Evolutionary conservation across 1,140 invertebrate genomes (phyloP), one percentile per base, ranked within the genome.

Genomic region (Drosophila mauritiana): DNA sequence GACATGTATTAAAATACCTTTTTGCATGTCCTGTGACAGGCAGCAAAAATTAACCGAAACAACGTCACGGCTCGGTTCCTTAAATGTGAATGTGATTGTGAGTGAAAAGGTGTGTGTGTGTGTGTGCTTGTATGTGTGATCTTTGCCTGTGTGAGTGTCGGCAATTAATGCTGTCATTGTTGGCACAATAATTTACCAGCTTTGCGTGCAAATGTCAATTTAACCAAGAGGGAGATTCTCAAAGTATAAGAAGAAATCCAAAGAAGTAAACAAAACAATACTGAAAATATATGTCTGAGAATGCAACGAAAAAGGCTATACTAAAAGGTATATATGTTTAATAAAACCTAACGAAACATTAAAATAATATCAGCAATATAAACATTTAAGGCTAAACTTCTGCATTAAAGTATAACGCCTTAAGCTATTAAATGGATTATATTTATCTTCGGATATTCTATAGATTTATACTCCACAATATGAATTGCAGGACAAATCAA

Each of bases 1-100:
- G 68, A 72, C 68, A 42, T 72, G 20, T 70, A 72, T 72, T 72
- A 70, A 70, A 70, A 72, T 70, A 57, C 43, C 52, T 49, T 57
- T 72, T 70, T 34, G 68, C 68, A 72, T 70, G 67, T 70, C 67
- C 67, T 49, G 64, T 64, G 31, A 57, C 55, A 59, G 55, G 20
- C 51, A 27, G 15, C 64, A 42, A 49, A 69, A 69, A 70, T 70
- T 68, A 70, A 70, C 67, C 36, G 17, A 20, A 69, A 31, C 22
- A 31, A 36, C 34, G 25, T 12, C 20, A 15, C 15, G 17, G 61
- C 40, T 46, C 17, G 8, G 27, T 36, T 70, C 52, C 53, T 31
- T 72, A 36, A 70, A 67, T 54, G 13, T 34, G 64, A 69, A 46
- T 54, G 13, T 46, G 25, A 17, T 6, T 63, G 62, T 46, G 25